Evolutionary conservation across 2,797 vertebrate species (phyloP).

Genomic region (Urosaurus nigricauda): DNA sequence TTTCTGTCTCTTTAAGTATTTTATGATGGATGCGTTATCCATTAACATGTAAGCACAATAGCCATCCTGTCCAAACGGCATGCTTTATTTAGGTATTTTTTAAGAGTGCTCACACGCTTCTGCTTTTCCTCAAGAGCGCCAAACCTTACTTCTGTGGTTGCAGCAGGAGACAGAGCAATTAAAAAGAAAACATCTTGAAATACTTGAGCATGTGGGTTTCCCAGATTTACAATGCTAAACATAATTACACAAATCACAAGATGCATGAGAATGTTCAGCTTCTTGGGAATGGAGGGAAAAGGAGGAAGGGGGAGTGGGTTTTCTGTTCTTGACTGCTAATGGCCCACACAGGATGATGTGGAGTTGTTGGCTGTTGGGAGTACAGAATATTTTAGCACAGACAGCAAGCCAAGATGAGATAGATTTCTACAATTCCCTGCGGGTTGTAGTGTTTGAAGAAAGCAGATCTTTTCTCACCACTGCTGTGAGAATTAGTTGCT

Average conservation of each 20-base stretch:
- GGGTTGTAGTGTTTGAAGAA: constrained; percentile 23
- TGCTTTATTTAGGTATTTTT: constrained; percentile 58
- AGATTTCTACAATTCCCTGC: constrained; percentile 47
- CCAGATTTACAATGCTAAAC: constrained; percentile 40
- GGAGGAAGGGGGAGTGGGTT: not conserved
- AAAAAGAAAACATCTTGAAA: constrained; percentile 38
- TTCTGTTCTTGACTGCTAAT: constrained; percentile 52
- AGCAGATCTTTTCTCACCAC: not conserved
- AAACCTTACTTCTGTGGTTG: constrained; percentile 16
- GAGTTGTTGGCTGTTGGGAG: constrained; percentile 23
- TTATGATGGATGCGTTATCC: constrained; percentile 53
- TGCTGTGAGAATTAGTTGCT: constrained; percentile 3
- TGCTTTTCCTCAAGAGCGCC: constrained; percentile 53
- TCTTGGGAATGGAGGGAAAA: not conserved
- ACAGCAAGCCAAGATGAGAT: constrained; percentile 24
- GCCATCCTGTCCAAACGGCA: constrained; percentile 44
- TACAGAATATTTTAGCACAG: constrained; percentile 35
- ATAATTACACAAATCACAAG: constrained; percentile 36
- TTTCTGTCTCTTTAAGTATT: constrained; percentile 58
- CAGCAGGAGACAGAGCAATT: constrained; percentile 21
- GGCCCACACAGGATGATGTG: constrained; percentile 32
- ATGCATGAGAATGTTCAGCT: constrained; percentile 42
- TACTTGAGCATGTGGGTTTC: not conserved
- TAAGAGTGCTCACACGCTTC: constrained; percentile 44
- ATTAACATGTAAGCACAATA: constrained; percentile 69